A percentile compares a stretch with the other conserved stretches of the same genome.
Evolutionary conservation across 2,797 vertebrate genomes (phyloP).

Genomic region (Sciaenops ocellatus): DNA sequence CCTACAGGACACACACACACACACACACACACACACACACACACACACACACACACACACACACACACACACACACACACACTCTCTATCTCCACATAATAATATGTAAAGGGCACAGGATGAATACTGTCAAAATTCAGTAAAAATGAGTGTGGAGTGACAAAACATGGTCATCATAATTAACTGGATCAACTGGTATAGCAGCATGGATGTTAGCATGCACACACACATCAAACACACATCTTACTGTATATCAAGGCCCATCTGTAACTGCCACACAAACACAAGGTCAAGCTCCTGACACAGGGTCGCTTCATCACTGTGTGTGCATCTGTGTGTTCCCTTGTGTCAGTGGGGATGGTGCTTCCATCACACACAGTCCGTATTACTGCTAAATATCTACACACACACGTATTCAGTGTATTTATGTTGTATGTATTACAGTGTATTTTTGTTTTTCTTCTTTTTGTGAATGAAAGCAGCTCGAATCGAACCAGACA

Average conservation of each 20-base stretch:
- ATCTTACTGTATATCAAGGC: background rate
- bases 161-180: background rate
- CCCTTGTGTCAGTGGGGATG: background rate
- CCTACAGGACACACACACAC: background rate
- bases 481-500: background rate
- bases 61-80: conserved; percentile 11
- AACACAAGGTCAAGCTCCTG: conserved; percentile 21
- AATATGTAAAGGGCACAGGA: background rate
- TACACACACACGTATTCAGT: background rate
- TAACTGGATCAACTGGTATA: background rate
- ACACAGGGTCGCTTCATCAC: background rate
- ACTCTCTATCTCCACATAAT: background rate
- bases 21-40: background rate
- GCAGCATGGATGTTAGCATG: background rate
- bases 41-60: conserved; percentile 5
- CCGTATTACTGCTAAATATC: background rate
- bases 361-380: conserved; percentile 5
- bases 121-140: background rate
- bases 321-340: conserved; percentile 8
- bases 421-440: no score
- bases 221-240: background rate
- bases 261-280: conserved; percentile 13
- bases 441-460: no score
- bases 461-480: background rate
- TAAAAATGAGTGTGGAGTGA: background rate